Evolutionary conservation across 2,888 invertebrate species (phyloP).

Genomic region (Maniola hyperantus): DNA sequence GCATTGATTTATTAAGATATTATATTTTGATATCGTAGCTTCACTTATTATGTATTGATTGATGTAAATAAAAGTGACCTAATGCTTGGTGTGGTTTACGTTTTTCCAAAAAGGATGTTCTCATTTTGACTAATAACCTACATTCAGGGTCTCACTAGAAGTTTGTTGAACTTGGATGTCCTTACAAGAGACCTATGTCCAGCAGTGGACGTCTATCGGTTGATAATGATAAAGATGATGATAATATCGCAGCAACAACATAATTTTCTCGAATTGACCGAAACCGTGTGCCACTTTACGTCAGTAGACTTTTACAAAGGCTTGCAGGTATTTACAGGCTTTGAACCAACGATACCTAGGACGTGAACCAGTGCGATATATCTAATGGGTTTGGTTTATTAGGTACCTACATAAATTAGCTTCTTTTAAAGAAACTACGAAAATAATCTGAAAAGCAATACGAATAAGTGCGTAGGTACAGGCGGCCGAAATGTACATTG

Average conservation of each 20-base stretch:
- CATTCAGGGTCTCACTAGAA: too few species aligned
- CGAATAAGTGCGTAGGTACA: too few species aligned
- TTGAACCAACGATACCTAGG: neutral
- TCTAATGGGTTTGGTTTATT: neutral
- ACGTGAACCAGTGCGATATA: neutral
- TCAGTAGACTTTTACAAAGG: too few species aligned
- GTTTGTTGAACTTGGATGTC: too few species aligned
- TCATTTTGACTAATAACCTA: neutral
- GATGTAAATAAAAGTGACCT: constrained; percentile 7
- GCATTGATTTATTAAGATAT: neutral
- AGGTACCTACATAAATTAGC: neutral
- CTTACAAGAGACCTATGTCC: neutral
- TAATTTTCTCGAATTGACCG: too few species aligned
- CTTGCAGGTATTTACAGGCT: neutral
- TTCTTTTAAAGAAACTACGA: neutral
- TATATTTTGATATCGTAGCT: neutral
- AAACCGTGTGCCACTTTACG: too few species aligned
- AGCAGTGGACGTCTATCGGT: neutral
- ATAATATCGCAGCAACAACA: too few species aligned
- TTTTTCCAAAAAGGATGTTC: neutral
- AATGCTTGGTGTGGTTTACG: neutral
- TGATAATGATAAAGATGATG: too few species aligned
- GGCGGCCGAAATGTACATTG: too few species aligned
- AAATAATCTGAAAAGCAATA: neutral
- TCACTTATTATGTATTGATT: neutral